A percentile compares a stretch with the other conserved stretches of the same genome.
phyloP scores from a whole-genome alignment of 2,113 vertebrate species.

The Saimiri boliviensis region DNA sequence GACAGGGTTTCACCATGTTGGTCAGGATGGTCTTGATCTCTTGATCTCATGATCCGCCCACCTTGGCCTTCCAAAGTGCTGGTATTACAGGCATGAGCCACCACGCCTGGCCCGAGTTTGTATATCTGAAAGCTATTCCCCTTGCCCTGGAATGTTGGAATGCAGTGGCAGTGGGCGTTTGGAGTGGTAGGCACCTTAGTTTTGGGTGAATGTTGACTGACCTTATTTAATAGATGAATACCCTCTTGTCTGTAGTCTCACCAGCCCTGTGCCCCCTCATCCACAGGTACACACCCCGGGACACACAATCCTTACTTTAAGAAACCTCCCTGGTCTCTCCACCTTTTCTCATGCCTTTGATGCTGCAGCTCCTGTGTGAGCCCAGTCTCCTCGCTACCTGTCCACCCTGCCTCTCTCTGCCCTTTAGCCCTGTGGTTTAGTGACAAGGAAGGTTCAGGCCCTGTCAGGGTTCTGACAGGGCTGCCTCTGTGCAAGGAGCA shows the following conservation, averaged over 20 bases:
- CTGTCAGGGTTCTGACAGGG: not conserved
- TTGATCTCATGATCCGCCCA: too few relatives aligned
- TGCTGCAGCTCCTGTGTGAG: not conserved
- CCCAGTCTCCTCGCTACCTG: not conserved
- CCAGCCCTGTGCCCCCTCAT: not conserved
- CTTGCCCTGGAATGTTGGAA: accelerated
- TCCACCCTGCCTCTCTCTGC: not conserved
- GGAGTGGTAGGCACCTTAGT: not conserved
- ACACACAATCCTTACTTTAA: not conserved
- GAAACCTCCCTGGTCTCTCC: not conserved
- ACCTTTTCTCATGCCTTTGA: not conserved
- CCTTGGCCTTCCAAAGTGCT: too few relatives aligned
- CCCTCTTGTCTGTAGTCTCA: not conserved
- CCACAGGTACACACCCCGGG: not conserved
- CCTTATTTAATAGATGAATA: not conserved
- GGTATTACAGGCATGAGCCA: too few relatives aligned
- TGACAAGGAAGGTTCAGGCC: not conserved
- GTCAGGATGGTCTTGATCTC: too few relatives aligned
- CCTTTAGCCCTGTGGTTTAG: not conserved
- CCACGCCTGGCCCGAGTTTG: not conserved
- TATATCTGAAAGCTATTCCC: not conserved
- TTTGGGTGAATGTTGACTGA: not conserved
- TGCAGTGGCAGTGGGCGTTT: not conserved
- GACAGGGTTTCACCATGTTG: too few relatives aligned
- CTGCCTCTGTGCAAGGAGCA: not conserved